Percentiles rank a stretch among this genome's conserved stretches.
Conservation (phyloP, 2,888 invertebrate genomes). For the Drosophila sordidapex region DNA sequence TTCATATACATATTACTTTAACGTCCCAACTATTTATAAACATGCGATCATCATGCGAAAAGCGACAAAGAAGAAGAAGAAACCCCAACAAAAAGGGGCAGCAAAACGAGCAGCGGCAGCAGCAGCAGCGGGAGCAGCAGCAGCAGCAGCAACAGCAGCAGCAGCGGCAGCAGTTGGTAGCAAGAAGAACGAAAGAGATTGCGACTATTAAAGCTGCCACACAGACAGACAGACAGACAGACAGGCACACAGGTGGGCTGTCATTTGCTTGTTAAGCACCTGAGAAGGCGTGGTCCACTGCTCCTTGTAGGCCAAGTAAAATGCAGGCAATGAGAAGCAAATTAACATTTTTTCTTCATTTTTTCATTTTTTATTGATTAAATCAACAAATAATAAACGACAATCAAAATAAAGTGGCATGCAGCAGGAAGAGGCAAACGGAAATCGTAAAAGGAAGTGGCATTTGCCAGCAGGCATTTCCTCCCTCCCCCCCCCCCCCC, state of each 20-base stretch:
- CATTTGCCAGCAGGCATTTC: neutral
- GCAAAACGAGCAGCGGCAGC: constrained; percentile 4
- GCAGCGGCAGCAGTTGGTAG: constrained; percentile 41
- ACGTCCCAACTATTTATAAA: constrained; percentile 73
- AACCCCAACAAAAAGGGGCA: constrained; percentile 32
- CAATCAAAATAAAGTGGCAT: neutral
- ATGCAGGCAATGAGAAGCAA: neutral
- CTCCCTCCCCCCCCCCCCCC: neutral
- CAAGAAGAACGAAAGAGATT: constrained; percentile 39
- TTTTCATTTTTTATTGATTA: neutral
- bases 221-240: constrained; percentile 6
- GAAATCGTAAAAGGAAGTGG: neutral
- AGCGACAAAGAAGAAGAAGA: constrained; percentile 17
- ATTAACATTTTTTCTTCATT: neutral
- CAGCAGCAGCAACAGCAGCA: neutral
- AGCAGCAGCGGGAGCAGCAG: neutral
- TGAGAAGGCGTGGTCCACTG: constrained; percentile 40
- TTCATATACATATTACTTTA: constrained; percentile 67
- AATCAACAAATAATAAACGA: neutral
- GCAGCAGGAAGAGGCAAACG: constrained; percentile 1
- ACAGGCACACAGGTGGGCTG: constrained; percentile 35
- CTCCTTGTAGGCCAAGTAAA: constrained; percentile 2
- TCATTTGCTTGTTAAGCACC: constrained; percentile 50
- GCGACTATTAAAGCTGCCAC: constrained; percentile 53
- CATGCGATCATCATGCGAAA: constrained; percentile 73